These are phyloP conservation scores for Fulmarus glacialis DNA, from an alignment of 2,113 vertebrate genomes.

Conservation along the genomic window DNA sequence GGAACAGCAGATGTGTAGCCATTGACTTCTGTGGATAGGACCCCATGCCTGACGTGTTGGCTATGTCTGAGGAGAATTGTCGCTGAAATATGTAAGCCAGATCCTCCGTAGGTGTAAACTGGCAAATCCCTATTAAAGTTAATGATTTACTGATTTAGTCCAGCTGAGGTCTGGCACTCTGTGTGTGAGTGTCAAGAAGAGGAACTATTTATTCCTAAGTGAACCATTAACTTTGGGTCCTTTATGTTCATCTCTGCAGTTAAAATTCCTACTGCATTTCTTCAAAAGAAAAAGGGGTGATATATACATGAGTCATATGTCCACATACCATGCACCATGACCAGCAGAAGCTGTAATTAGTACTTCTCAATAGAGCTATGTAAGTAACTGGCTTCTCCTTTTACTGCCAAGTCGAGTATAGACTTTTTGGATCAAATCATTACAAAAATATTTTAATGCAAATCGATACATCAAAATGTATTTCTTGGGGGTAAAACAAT, in stretches of 20 bases:
- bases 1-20: neutral
- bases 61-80: neutral
- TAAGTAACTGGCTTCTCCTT: neutral
- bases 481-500: neutral
- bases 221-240: conserved; percentile 45
- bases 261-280: conserved; percentile 23
- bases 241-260: conserved; percentile 49
- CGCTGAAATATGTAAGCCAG: conserved; percentile 38
- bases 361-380: neutral
- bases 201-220: conserved; percentile 64
- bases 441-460: neutral
- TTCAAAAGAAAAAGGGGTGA: conserved; percentile 31
- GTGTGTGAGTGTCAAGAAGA: conserved; percentile 47
- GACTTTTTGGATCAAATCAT: neutral
- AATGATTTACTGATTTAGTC: conserved; percentile 50
- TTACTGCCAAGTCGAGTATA: neutral
- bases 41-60: neutral
- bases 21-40: neutral
- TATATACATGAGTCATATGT: neutral
- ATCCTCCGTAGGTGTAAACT: conserved; percentile 43
- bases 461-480: neutral
- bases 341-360: conserved; percentile 26
- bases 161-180: conserved; percentile 50
- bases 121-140: conserved; percentile 51
- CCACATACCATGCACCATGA: neutral